These are phyloP conservation scores for Chymomyza amoena DNA, from an alignment of 2,888 invertebrate species.

Conservation along the genomic window DNA sequence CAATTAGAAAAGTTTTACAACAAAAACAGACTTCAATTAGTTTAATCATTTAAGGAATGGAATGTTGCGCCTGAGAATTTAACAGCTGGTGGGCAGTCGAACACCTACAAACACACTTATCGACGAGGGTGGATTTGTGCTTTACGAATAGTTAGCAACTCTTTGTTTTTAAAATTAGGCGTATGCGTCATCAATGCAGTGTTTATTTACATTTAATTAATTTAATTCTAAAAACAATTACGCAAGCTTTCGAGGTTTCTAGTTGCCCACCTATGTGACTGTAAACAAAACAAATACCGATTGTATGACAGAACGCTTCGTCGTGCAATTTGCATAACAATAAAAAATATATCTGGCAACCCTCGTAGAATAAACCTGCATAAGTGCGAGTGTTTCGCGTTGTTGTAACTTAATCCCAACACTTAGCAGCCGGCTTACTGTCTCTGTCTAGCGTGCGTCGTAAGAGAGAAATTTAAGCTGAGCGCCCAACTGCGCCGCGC, in stretches of 20 bases:
- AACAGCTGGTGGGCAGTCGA: conserved; percentile 10
- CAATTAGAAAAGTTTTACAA: conserved; percentile 5
- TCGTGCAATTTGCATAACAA: too few species aligned
- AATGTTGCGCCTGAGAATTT: conserved; percentile 19
- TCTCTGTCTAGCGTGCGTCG: background rate
- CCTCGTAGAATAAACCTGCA: background rate
- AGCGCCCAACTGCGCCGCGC: background rate
- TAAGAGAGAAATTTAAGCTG: background rate
- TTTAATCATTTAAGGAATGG: conserved; percentile 38
- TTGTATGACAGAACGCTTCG: too few species aligned
- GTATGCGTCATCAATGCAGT: too few species aligned
- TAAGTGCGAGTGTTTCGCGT: background rate
- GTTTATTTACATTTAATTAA: too few species aligned
- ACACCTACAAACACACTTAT: conserved; percentile 8
- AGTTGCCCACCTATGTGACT: too few species aligned
- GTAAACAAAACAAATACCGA: too few species aligned
- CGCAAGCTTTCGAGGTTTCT: too few species aligned
- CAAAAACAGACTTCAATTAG: conserved; percentile 38
- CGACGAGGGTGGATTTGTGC: too few species aligned
- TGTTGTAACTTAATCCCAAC: background rate
- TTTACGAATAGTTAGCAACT: too few species aligned
- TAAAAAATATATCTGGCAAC: too few species aligned
- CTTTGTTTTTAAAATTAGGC: too few species aligned
- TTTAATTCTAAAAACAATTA: too few species aligned
- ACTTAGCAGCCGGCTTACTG: background rate